Base-by-base conservation (phyloP, 2,888 invertebrate species). In the Calameuta filiformis region DNA sequence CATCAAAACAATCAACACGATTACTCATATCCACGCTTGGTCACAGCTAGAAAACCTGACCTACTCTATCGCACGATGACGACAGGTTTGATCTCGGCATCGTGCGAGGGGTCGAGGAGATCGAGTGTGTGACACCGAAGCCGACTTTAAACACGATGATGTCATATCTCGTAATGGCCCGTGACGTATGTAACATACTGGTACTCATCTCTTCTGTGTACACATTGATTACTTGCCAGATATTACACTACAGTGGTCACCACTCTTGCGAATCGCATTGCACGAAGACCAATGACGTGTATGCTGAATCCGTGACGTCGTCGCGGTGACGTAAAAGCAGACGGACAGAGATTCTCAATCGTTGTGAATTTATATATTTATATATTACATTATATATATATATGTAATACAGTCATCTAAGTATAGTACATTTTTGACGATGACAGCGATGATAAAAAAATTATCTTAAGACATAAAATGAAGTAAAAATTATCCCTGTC, bases 151-250 rank as follows among this genome's bases (percentile, higher is more conserved):
- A 81, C 82, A 73, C 82, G 80, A 80, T 85, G 86, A 86, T 86
- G 86, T 85, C 86, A 86, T 81, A 71, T 71, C 35, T 82, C 78
- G 80, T 84, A 85, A 84, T 85, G 82, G 82, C 23, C 81, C 82
- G 81, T 85, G 84, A 85, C 85, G 85, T 69, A 74, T 56, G 56
- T 23, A 23, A 56, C 56, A 73, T 12, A 40, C 33, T 71, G 31
- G 71, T 71, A 33, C 71, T 31, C 33, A 9, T 31, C 31, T 23
- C 33, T 12, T 71, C 31, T 0, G 31, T 71, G 9, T 31, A 34
- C 56, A 33, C 71, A 71, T 71, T 71, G 71, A 71, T 31, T 71
- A 31, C 71, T 71, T 34, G 71, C 12, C 71, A 71, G 71, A 71
- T 71, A 71, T 71, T 71, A 71, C 71, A 56, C 23, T 56, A 56